Evolutionary conservation across 30 jellyfish, hydroid and myxozoan genomes (phyloP).

Genomic region (Calvadosia cruxmelitensis): DNA sequence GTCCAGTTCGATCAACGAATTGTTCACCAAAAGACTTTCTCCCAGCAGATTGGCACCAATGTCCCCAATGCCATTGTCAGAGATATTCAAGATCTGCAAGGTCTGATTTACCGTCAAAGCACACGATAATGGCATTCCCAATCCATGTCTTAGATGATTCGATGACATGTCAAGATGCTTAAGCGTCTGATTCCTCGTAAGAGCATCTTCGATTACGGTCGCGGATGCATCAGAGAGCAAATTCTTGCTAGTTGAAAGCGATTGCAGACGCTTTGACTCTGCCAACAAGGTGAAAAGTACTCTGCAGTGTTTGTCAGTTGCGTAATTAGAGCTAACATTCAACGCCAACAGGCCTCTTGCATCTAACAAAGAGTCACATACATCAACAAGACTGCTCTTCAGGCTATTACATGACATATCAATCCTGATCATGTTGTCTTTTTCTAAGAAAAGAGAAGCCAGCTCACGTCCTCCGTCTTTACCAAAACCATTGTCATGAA

Average conservation of each 20-base stretch:
- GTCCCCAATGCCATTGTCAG: slow-evolving; percentile 44
- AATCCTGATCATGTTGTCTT: slow-evolving; percentile 16
- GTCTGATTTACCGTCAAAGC: slow-evolving; percentile 13
- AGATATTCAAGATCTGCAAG: slow-evolving; percentile 18
- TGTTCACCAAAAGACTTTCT: slow-evolving; percentile 19
- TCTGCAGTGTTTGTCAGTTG: slow-evolving; percentile 2
- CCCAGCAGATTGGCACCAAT: slow-evolving; percentile 42
- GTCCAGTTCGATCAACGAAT: slow-evolving; percentile 21
- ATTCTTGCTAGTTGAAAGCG: slow-evolving; percentile 27
- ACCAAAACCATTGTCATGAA: slow-evolving; percentile 45
- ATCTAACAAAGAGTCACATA: slow-evolving; percentile 7
- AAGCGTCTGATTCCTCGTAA: slow-evolving; percentile 11
- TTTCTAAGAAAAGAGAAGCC: slow-evolving; percentile 22
- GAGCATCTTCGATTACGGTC: slow-evolving; percentile 21
- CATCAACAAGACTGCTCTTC: slow-evolving; percentile 14
- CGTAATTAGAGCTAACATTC: slow-evolving; percentile 21
- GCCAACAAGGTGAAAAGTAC: neutral
- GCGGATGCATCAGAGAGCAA: slow-evolving; percentile 32
- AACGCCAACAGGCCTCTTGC: slow-evolving; percentile 18
- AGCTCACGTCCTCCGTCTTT: slow-evolving; percentile 29
- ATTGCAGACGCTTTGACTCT: slow-evolving; percentile 14
- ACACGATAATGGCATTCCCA: slow-evolving; percentile 16
- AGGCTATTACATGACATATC: slow-evolving; percentile 44
- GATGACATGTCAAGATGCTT: slow-evolving; percentile 21
- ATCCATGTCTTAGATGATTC: slow-evolving; percentile 27